Base-by-base conservation (phyloP, 2,113 vertebrate genomes). In the Elaphurus davidianus region DNA sequence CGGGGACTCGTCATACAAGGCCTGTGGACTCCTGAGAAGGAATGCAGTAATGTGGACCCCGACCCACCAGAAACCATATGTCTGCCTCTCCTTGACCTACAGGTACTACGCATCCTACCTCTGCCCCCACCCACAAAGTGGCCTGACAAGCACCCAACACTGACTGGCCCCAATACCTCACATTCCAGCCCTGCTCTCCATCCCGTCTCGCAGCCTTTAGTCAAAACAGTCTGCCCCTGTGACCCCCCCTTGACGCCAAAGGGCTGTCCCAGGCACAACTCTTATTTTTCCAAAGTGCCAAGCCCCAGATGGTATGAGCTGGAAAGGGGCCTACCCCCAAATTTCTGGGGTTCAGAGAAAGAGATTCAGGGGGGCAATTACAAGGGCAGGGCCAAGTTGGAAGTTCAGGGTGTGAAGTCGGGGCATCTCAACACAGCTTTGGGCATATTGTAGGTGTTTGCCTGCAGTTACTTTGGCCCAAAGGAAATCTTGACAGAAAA, bases 1-100 rank as follows among this genome's bases (percentile, higher is more conserved):
- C 9, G 1, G 5, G 28, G 76, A 97, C 96, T 90, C 52, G 82
- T 95, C 93, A 57, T 43, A 92, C 96, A 94, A 98, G 96, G 64
- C 36, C 28, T 86, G 64, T 40, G 19, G 62, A 64, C 76, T 95
- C 91, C 83, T 15, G 8, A 45, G 55, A 94, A 95, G 62, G 59
- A 95, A 85, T 21, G 19, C 55, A 60, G 57, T 27, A 62, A 91
- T 15, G 15, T 7, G 36, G 64, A 86, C 60, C 13, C 21, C 0
- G 27, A 33, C 54, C 2, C 2, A 28, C 36, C 17, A 10, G 74
- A 45, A 23, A 84, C 52, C 45, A n/a, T 36, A 64, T 45, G 25
- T 57, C 36, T 81, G 45, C 13, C 40, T 54, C 40, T 95, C 60
- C 60, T 62, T 86, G 78, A 91, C 33, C 30, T 11, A 2, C 40